These are phyloP conservation scores for Netelia fuscicornis DNA, from an alignment of 2,888 invertebrate species.

Conservation along the genomic window DNA sequence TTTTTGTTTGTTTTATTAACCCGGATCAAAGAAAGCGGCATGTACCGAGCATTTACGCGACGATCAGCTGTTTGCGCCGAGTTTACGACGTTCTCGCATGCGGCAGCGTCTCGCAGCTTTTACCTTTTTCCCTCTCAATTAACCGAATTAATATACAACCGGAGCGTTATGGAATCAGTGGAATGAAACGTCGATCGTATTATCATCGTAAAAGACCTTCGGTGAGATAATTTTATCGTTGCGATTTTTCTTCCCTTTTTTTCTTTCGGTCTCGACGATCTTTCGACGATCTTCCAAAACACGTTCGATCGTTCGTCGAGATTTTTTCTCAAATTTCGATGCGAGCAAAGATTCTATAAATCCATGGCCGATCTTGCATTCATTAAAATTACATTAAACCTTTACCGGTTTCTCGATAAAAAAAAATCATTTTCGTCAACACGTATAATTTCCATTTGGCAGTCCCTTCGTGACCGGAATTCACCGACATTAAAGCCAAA, in stretches of 20 bases:
- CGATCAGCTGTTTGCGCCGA: slow-evolving; percentile 63
- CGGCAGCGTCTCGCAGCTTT: slow-evolving; percentile 2
- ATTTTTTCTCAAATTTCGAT: background rate
- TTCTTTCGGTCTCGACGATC: too few relatives aligned
- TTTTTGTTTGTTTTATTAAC: background rate
- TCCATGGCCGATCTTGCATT: background rate
- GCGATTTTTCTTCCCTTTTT: background rate
- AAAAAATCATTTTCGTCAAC: slow-evolving; percentile 40
- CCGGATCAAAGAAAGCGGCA: background rate
- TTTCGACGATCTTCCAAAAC: too few relatives aligned
- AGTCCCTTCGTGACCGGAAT: background rate
- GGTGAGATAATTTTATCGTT: background rate
- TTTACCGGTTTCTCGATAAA: background rate
- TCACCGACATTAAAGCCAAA: background rate
- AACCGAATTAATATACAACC: slow-evolving; percentile 37
- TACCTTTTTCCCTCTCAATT: slow-evolving; percentile 37
- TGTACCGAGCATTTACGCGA: slow-evolving; percentile 21
- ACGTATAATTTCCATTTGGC: background rate
- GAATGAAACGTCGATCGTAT: slow-evolving; percentile 43
- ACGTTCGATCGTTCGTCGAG: too few relatives aligned
- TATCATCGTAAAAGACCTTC: slow-evolving; percentile 26
- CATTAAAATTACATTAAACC: slow-evolving; percentile 47
- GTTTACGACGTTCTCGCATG: slow-evolving; percentile 30
- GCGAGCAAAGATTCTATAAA: background rate
- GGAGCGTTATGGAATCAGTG: slow-evolving; percentile 30